Conservation (phyloP, 2,888 invertebrate genomes). For the Drymonia ruficornis region DNA sequence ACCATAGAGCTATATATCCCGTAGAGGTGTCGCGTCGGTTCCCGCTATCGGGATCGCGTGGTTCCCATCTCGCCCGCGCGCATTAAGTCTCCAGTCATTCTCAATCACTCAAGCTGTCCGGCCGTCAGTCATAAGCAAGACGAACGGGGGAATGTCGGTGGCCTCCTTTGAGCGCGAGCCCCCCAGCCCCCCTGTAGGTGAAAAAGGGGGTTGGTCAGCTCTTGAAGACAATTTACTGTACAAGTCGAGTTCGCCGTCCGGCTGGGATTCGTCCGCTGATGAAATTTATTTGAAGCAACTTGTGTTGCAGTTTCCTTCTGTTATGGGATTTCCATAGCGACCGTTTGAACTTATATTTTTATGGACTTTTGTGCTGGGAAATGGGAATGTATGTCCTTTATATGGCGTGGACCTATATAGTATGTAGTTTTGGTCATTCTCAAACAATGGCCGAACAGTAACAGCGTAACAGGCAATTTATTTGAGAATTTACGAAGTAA, state of each 20-base stretch:
- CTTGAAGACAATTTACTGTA: conserved; percentile 83
- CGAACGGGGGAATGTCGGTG: conserved; percentile 78
- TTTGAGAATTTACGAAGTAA: neutral
- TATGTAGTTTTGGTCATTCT: neutral
- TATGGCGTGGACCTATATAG: conserved; percentile 32
- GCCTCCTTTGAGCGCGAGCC: conserved; percentile 60
- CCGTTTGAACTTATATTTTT: conserved; percentile 46
- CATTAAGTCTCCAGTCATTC: conserved; percentile 84
- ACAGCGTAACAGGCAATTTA: neutral
- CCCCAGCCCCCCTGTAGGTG: conserved; percentile 55
- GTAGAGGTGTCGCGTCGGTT: conserved; percentile 45
- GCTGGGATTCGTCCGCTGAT: conserved; percentile 72
- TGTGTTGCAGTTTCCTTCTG: conserved; percentile 60
- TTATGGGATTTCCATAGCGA: conserved; percentile 65
- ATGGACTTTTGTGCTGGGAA: conserved; percentile 40
- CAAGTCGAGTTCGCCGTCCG: conserved; percentile 68
- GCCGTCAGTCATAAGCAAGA: conserved; percentile 84
- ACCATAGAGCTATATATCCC: conserved; percentile 53
- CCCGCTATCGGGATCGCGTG: conserved; percentile 41
- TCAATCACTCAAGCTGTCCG: conserved; percentile 84
- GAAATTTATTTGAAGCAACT: conserved; percentile 79
- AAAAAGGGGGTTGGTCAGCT: conserved; percentile 76
- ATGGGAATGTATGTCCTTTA: conserved; percentile 43
- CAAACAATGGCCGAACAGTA: neutral
- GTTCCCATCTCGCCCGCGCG: conserved; percentile 70